Evolutionary conservation across 2,888 invertebrate genomes (phyloP).

Genomic region (Tetramorium bicarinatum): DNA sequence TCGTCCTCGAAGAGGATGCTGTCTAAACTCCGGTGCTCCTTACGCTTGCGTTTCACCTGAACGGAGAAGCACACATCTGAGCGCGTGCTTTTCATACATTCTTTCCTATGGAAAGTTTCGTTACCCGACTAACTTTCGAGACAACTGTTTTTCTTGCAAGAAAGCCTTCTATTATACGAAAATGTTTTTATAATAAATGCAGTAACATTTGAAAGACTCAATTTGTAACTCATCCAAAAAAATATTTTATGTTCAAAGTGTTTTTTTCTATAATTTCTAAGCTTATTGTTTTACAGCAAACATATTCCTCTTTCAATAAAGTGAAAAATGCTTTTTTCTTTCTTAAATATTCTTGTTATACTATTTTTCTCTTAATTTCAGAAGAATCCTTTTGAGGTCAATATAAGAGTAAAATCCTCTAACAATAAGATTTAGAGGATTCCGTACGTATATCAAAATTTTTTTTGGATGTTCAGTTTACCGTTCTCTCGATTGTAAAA

Average conservation of each 20-base stretch:
- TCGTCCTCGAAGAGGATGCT: constrained; percentile 85
- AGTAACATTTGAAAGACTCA: constrained; percentile 1
- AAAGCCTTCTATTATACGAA: neutral
- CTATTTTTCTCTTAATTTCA: too few species aligned
- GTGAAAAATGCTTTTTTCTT: too few species aligned
- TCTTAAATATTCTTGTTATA: too few species aligned
- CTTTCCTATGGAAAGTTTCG: neutral
- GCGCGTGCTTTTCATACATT: neutral
- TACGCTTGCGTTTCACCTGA: constrained; percentile 85
- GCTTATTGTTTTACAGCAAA: too few species aligned
- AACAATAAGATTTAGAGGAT: too few species aligned
- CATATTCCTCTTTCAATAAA: too few species aligned
- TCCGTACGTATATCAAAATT: too few species aligned
- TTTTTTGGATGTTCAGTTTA: neutral
- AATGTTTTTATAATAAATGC: constrained; percentile 1
- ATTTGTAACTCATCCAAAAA: neutral
- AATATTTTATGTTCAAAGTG: too few species aligned
- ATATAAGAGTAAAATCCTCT: too few species aligned
- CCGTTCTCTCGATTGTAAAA: neutral
- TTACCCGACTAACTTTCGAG: neutral
- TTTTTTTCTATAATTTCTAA: too few species aligned
- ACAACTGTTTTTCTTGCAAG: neutral
- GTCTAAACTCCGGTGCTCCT: constrained; percentile 84
- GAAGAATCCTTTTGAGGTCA: too few species aligned
- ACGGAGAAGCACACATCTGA: constrained; percentile 10